phyloP scores from a whole-genome alignment of 2,797 vertebrate genomes.

The Danio kyathit region DNA sequence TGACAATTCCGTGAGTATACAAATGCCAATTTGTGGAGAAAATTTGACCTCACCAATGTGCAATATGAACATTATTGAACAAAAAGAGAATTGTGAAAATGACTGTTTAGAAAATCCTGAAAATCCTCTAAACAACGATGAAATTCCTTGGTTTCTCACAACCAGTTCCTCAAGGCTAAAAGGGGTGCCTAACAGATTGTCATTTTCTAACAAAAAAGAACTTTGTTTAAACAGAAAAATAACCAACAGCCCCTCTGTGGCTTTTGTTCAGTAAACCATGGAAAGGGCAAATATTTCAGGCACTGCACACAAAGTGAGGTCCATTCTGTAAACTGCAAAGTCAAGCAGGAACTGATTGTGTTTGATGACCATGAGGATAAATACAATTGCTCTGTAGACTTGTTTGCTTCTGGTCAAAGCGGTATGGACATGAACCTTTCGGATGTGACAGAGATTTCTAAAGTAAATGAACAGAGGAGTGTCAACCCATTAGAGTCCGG shows the following conservation, averaged over 20 bases:
- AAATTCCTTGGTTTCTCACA: background rate
- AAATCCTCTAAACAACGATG: background rate
- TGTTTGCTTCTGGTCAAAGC: constrained; percentile 69
- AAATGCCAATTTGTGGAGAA: background rate
- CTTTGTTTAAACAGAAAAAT: constrained; percentile 20
- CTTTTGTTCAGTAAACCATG: constrained; percentile 27
- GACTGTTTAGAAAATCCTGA: background rate
- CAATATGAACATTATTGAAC: constrained; percentile 32
- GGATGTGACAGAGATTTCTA: constrained; percentile 17
- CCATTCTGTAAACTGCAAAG: constrained; percentile 44
- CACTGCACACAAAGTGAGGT: constrained; percentile 7
- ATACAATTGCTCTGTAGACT: constrained; percentile 78
- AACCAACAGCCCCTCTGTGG: background rate
- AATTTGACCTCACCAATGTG: constrained; percentile 10
- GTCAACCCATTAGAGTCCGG: constrained; percentile 19
- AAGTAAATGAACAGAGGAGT: constrained; percentile 13
- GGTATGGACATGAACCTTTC: constrained; percentile 29
- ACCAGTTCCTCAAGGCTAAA: background rate
- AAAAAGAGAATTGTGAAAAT: constrained; percentile 8
- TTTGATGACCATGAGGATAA: constrained; percentile 45
- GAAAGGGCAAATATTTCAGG: constrained; percentile 36
- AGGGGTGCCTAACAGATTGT: constrained; percentile 28
- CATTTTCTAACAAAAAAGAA: constrained; percentile 26
- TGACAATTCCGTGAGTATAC: background rate
- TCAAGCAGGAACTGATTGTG: constrained; percentile 52